Evolutionary conservation across 2,888 invertebrate genomes (phyloP), one percentile per base, ranked within the genome.

Genomic region (Clitarchus hookeri): DNA sequence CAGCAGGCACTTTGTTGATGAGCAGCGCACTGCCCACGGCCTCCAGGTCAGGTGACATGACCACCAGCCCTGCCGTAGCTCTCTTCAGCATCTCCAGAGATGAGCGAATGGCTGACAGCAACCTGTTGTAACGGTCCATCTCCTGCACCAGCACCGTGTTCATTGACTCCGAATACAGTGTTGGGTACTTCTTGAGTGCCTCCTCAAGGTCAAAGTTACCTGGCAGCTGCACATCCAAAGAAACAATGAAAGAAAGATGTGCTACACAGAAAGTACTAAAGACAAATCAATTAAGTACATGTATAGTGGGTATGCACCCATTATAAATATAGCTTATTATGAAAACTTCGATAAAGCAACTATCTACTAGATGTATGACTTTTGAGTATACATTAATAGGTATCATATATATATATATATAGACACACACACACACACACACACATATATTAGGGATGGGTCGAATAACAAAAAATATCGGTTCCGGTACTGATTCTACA

Each of bases 11-110:
- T 90, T 93, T 95, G 25, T 96, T 95, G 27, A 95, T 93, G 84
- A 96, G 91, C 90, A 98, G 94, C 78, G 95, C 94, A 88, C 92
- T 93, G 6, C 95, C 93, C 86, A 97, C 93, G 19, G 94, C 92
- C 91, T 98, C 98, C 87, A 98, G 92, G 44, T 95, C 96, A 0
- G 96, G 95, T 0, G 97, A 96, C 97, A 98, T 97, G 6, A 97
- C 96, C 85, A 97, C 94, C 80, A 97, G 92, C 26, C 98, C 98
- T 90, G 95, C 95, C 44, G 98, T 94, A 19, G 97, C 97, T 90
- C 95, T 96, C 90, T 96, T 95, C 87, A 98, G 92, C 90, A 95
- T 95, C 27, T 92, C 88, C 88, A 98, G 93, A n/a, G 96, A 96
- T 13, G 88, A 89, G 54, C 92, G 93, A 25, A 98, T 95, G 90